Percentiles rank a stretch among this genome's conserved stretches.
These are phyloP conservation scores for Coleophora flavipennella DNA, from an alignment of 2,888 invertebrate species.

Conservation along the genomic window DNA sequence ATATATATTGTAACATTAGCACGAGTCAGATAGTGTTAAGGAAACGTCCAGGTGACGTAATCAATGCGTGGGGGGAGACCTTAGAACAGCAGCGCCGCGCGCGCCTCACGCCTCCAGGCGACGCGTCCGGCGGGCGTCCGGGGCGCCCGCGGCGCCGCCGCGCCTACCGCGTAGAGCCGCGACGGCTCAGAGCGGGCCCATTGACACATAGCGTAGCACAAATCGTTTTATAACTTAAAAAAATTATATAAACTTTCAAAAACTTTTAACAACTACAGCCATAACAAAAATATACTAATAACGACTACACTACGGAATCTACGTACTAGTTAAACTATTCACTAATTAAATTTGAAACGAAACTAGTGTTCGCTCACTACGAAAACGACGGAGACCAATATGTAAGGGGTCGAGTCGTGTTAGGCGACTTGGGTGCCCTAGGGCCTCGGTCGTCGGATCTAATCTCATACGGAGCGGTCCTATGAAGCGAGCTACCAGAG, in stretches of 20 bases:
- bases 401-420: slow-evolving; percentile 18
- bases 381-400: slow-evolving; percentile 43
- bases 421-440: slow-evolving; percentile 18
- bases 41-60: slow-evolving; percentile 31
- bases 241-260: slow-evolving; percentile 66
- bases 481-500: slow-evolving; percentile 43
- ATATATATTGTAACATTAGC: slow-evolving; percentile 70
- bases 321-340: slow-evolving; percentile 63
- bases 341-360: slow-evolving; percentile 63
- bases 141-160: slow-evolving; percentile 9
- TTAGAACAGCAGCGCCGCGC: slow-evolving; percentile 12
- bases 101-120: background rate
- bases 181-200: slow-evolving; percentile 31
- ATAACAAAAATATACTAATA: slow-evolving; percentile 71
- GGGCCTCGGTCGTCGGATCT: slow-evolving; percentile 22
- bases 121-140: background rate
- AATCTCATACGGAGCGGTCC: slow-evolving; percentile 43
- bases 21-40: slow-evolving; percentile 56
- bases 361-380: slow-evolving; percentile 64
- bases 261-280: slow-evolving; percentile 70
- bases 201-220: slow-evolving; percentile 38
- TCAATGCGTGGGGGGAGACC: slow-evolving; percentile 19
- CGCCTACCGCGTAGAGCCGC: slow-evolving; percentile 3
- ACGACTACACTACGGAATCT: slow-evolving; percentile 67
- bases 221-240: slow-evolving; percentile 56